Evolutionary conservation across 2,113 vertebrate species (phyloP), one percentile per base, ranked within the genome.

Genomic region (Suricata suricatta): DNA sequence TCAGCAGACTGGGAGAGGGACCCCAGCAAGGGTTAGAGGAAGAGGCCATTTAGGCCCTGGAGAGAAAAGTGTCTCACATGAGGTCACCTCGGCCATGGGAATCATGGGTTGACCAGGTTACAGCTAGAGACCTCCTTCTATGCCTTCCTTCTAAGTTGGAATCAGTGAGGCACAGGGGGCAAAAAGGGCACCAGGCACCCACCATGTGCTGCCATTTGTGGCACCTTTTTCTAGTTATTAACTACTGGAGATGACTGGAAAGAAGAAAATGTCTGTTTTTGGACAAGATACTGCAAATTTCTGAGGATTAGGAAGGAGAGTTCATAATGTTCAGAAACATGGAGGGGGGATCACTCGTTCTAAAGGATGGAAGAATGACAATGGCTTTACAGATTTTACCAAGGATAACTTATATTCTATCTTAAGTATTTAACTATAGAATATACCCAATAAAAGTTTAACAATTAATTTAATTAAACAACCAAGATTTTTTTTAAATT

Each of bases 321-420:
- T 57, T 97, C 29, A 88, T 69, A 92, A 76, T 77, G 44, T 31
- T 16, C 66, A 63, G 47, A 84, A 94, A 84, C 83, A 83, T 38
- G 38, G 83, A 63, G 23, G 54, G 2, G 8, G 27, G 0, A 44
- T 74, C 52, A 83, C n/a, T 89, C 82, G 63, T 88, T 68, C 47
- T 33, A 38, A 94, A 95, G 15, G 33, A 60, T 88, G 27, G 23
- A 86, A 91, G 11, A n/a, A 93, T 82, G 44, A 72, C 6, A 79
- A 25, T 66, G 10, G 4, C 79, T 85, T 76, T 77, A 84, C 57
- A 88, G 41, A 77, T 74, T 88, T 95, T 92, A 79, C 38, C 47
- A 82, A 88, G 13, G 69, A 90, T 4, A 93, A 17, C 63, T 94
- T 76, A 57, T 80, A 85, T 88, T 86, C 3, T 86, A 23, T 71